Evolutionary conservation across 2,113 vertebrate genomes (phyloP), one percentile per base, ranked within the genome.

Genomic region (Nyctereutes procyonoides): DNA sequence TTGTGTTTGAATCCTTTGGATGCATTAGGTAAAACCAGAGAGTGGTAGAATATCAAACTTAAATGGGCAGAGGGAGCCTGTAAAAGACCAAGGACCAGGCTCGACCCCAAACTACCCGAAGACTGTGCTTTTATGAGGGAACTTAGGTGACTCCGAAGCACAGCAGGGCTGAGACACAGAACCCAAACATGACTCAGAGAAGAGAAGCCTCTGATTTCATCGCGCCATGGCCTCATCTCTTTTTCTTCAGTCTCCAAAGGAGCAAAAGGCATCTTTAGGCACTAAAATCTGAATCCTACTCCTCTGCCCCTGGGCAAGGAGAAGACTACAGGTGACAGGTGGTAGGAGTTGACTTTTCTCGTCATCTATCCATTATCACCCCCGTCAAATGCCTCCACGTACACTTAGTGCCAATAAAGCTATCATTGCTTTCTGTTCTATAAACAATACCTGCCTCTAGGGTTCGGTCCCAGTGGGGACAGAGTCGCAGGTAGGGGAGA

Each of bases 241-340:
- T 82, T 79, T 43, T 38, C 63, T 95, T 88, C n/a, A 76, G 48
- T 96, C 77, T 89, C n/a, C 51, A 96, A 93, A 95, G 53, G 38
- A 96, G 85, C 67, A 93, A 93, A 96, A 95, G 26, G 6, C 65
- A 94, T 95, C 53, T 87, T 63, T 69, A 96, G 85, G 55, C 71
- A 73, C 28, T 90, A 74, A 92, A 92, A 93, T 55, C 10, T 92
- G 38, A 95, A 74, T 85, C 17, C 26, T 22, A 93, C 24, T 35
- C n/a, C 65, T 77, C 62, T 92, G 20, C 12, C 38, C 76, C 90
- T 71, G 5, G 35, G 28, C 2, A 12, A 56, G 81, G 51, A 91
- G 69, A 84, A 88, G 15, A 90, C 51, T 69, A 81, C 17, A 85
- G 35, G 77, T 56, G 81, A 65, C 63, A 94, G 55, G 35, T 71